Conservation (phyloP, 2,797 vertebrate genomes). For the Anabacerthia variegaticeps region DNA sequence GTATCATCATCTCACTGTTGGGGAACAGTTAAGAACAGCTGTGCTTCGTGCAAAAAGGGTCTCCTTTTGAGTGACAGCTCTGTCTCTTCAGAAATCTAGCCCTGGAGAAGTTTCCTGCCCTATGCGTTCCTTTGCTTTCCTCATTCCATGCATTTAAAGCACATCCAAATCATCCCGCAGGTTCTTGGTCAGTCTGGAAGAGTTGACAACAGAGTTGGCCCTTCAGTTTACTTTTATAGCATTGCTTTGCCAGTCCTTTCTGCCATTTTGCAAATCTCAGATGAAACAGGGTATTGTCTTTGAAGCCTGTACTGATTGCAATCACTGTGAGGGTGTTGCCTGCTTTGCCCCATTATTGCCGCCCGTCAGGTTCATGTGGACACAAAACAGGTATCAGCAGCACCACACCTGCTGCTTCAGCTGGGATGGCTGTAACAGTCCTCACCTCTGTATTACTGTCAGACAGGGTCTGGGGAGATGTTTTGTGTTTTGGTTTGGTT, state of each 20-base stretch:
- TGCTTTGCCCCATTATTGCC: not conserved
- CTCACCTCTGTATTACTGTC: not conserved
- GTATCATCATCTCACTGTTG: not conserved
- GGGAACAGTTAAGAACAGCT: not conserved
- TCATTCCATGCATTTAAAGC: not conserved
- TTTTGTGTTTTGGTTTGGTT: not conserved
- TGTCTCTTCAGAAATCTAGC: not conserved
- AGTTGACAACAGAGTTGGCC: not conserved
- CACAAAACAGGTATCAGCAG: not conserved
- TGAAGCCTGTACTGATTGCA: not conserved
- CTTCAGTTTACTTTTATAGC: not conserved
- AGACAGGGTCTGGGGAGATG: too few relatives aligned
- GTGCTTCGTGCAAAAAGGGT: not conserved
- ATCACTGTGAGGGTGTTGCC: slow-evolving; percentile 31
- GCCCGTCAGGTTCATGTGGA: not conserved
- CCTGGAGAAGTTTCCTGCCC: not conserved
- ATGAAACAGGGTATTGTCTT: slow-evolving; percentile 33
- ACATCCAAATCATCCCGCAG: not conserved
- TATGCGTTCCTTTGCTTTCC: not conserved
- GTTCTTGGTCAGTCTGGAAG: not conserved
- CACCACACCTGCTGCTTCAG: not conserved
- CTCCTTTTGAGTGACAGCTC: not conserved
- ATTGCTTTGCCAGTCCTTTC: not conserved
- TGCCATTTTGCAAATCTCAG: not conserved
- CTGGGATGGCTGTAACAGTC: not conserved